Percentiles rank a stretch among this genome's conserved stretches.
These are phyloP conservation scores for Mobula hypostoma DNA, from an alignment of 2,113 vertebrate genomes.

Conservation along the genomic window DNA sequence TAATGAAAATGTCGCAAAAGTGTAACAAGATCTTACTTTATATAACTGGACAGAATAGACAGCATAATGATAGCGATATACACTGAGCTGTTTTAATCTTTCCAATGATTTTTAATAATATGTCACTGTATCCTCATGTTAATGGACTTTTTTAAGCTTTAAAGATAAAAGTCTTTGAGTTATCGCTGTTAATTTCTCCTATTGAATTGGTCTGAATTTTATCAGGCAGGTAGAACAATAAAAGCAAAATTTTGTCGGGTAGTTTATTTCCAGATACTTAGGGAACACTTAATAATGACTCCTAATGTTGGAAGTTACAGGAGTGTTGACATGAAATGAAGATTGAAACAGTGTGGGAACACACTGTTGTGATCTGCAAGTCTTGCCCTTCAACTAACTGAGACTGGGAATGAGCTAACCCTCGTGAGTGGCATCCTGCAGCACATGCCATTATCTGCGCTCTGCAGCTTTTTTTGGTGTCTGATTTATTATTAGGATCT, in stretches of 20 bases:
- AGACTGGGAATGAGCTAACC: neutral
- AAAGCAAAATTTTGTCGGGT: neutral
- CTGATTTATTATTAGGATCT: constrained; percentile 17
- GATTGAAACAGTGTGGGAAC: neutral
- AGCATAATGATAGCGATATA: neutral
- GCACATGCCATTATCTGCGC: neutral
- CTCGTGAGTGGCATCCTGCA: neutral
- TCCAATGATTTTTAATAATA: neutral
- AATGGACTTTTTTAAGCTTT: neutral
- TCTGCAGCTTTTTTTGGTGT: neutral
- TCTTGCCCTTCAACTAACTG: neutral
- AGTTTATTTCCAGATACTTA: neutral
- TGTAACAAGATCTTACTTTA: neutral
- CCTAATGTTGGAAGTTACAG: neutral
- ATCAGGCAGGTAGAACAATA: neutral
- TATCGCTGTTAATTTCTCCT: neutral
- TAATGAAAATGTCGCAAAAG: neutral
- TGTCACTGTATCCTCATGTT: neutral
- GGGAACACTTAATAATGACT: neutral
- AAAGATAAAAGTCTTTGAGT: neutral
- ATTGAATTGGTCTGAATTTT: neutral
- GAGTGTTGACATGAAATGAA: neutral
- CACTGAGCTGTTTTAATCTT: neutral
- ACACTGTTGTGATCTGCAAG: neutral
- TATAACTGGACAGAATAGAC: neutral